Evolutionary conservation across 2,113 vertebrate species (phyloP).

Genomic region (Eonycteris spelaea): DNA sequence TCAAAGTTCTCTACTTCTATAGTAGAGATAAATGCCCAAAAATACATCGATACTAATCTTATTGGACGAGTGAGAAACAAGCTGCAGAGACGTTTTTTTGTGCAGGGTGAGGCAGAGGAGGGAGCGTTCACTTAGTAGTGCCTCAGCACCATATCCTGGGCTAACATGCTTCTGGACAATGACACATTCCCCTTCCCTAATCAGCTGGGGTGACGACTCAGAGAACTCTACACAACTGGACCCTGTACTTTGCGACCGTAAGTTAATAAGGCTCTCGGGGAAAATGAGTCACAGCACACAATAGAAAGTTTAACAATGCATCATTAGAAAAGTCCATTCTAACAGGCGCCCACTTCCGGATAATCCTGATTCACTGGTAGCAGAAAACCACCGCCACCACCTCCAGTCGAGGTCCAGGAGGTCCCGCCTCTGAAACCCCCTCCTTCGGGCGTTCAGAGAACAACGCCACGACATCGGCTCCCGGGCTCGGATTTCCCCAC

Average conservation of each 20-base stretch:
- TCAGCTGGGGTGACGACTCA: neutral
- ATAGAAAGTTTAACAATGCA: neutral
- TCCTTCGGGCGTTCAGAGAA: neutral
- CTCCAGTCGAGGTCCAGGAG: neutral
- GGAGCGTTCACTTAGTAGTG: neutral
- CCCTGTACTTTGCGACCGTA: neutral
- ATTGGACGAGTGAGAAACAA: neutral
- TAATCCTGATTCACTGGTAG: neutral
- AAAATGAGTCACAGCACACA: neutral
- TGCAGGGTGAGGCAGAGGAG: neutral
- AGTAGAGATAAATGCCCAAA: neutral
- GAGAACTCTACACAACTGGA: neutral
- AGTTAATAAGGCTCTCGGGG: neutral
- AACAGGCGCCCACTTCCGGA: neutral
- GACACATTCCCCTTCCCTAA: neutral
- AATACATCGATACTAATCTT: fast-evolving
- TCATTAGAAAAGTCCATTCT: neutral
- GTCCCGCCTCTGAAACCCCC: neutral
- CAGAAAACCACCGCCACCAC: neutral
- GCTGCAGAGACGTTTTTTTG: fast-evolving
- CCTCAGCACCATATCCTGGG: neutral
- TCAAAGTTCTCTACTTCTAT: fast-evolving
- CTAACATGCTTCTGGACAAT: neutral
- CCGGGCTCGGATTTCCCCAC: neutral
- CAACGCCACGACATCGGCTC: fast-evolving